These are phyloP conservation scores for Chrysocyon brachyurus DNA, from an alignment of 2,797 vertebrate genomes.

Conservation along the genomic window DNA sequence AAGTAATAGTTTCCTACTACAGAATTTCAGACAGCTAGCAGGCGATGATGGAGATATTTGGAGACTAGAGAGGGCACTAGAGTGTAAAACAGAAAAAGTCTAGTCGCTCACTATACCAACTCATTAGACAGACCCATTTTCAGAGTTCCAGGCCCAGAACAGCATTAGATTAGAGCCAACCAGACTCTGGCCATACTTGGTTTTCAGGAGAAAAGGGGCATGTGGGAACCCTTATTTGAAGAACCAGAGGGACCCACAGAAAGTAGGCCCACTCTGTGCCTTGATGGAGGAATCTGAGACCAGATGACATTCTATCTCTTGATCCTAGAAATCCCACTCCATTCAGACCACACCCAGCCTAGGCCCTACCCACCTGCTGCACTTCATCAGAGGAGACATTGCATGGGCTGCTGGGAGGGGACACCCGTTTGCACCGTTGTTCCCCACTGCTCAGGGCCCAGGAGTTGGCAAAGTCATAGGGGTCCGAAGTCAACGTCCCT, in stretches of 20 bases:
- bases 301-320: not conserved
- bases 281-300: not conserved
- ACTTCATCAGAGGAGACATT: conserved; percentile 90
- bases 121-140: not conserved
- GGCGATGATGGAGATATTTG: not conserved
- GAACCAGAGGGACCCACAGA: not conserved
- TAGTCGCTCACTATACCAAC: not conserved
- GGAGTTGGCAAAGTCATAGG: conserved; percentile 97
- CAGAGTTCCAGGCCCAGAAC: not conserved
- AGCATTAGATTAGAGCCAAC: not conserved
- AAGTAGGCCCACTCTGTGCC: accelerated
- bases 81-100: conserved; percentile 1
- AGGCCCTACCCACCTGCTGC: conserved; percentile 87
- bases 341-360: not conserved
- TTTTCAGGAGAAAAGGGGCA: not conserved
- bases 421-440: conserved; percentile 91
- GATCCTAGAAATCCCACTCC: not conserved
- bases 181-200: not conserved
- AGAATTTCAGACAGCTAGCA: not conserved
- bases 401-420: conserved; percentile 91
- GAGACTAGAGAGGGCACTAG: not conserved
- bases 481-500: conserved; percentile 94
- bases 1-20: not conserved
- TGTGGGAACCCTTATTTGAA: not conserved
- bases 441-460: conserved; percentile 94